Percentiles rank a stretch among this genome's conserved stretches.
phyloP scores from a whole-genome alignment of 1,140 invertebrate genomes.

The Hestina assimilis region DNA sequence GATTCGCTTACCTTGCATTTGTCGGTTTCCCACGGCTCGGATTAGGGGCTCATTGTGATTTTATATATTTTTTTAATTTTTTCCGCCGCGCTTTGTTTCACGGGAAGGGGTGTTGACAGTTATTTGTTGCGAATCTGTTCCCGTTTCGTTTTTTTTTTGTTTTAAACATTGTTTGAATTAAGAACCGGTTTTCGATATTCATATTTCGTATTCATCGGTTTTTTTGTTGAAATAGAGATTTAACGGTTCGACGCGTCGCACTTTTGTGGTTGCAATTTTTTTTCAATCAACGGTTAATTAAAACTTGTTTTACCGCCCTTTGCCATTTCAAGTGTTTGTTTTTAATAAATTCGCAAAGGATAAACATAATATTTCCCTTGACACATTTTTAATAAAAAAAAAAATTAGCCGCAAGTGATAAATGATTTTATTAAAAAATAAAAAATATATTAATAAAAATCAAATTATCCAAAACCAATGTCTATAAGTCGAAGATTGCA shows the following conservation, averaged over 20 bases:
- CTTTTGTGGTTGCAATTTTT: constrained; percentile 72
- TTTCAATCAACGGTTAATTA: constrained; percentile 63
- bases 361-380: not conserved
- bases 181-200: constrained; percentile 70
- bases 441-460: no score
- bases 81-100: constrained; percentile 68
- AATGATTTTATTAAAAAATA: no score
- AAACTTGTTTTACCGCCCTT: constrained; percentile 58
- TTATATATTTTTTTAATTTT: constrained; percentile 71
- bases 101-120: constrained; percentile 77
- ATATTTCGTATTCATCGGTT: constrained; percentile 63
- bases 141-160: constrained; percentile 64
- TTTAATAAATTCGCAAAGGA: not conserved
- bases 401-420: no score
- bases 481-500: not conserved
- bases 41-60: constrained; percentile 73
- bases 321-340: constrained; percentile 47
- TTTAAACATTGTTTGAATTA: constrained; percentile 64
- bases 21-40: constrained; percentile 73
- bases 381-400: no score
- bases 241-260: constrained; percentile 65
- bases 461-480: no score
- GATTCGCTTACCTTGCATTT: constrained; percentile 72
- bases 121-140: constrained; percentile 76
- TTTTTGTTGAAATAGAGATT: constrained; percentile 65